These are phyloP conservation scores for Casuarius casuarius DNA, from an alignment of 2,113 vertebrate genomes.

Conservation along the genomic window DNA sequence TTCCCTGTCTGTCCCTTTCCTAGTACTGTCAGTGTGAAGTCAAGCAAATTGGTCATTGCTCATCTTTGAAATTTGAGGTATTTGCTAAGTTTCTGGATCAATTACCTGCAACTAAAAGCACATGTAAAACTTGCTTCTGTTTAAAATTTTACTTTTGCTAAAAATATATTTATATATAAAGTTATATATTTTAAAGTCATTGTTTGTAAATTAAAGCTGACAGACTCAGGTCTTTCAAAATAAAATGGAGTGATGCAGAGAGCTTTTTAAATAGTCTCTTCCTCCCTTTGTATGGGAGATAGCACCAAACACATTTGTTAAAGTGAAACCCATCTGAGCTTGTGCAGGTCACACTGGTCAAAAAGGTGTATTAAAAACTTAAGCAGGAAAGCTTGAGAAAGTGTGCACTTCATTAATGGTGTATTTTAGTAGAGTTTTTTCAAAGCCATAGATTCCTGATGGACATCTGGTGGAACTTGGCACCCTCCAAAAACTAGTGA, in stretches of 20 bases:
- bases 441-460: neutral
- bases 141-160: neutral
- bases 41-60: neutral
- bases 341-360: neutral
- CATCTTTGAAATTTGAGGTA: neutral
- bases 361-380: neutral
- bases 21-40: neutral
- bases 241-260: no score
- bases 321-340: neutral
- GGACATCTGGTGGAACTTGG: neutral
- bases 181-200: accelerated
- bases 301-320: accelerated
- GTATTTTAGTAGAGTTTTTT: neutral
- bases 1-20: no score
- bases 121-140: neutral
- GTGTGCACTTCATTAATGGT: neutral
- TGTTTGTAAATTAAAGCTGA: neutral
- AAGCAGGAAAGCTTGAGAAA: accelerated
- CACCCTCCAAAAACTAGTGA: neutral
- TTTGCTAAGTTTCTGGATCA: neutral
- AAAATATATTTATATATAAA: neutral
- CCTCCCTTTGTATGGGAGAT: accelerated
- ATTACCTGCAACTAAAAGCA: neutral
- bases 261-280: no score
- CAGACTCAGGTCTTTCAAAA: neutral